Base-by-base conservation (phyloP, 2,888 invertebrate genomes). In the Phengaris arion region DNA sequence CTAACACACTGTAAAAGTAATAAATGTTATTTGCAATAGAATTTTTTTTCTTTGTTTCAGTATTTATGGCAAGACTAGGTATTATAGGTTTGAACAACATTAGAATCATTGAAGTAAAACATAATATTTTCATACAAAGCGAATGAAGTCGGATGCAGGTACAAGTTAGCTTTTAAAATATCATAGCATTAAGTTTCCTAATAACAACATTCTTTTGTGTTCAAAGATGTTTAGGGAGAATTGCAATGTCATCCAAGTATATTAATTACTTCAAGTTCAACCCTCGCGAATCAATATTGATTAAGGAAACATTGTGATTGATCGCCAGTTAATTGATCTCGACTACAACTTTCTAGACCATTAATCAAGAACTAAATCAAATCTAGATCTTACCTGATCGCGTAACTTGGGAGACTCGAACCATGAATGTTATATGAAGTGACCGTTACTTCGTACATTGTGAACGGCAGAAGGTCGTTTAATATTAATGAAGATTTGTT, bases 401-500 rank as follows among this genome's bases (percentile, higher is more conserved):
- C 94, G 81, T 96, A 95, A 75, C 96, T 96, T 0, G 97, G 97
- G 79, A 97, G 89, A 89, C 97, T 97, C 0, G 95, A 94, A 0
- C 97, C 97, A 84, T 96, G 96, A 22, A 94, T 94, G 85, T 97
- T 97, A 75, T 94, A 94, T 0, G 97, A 96, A 0, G 95, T 95
- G 10, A 97, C 96, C 0, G 95, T 94, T 7, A 97, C 94, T 83
- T 97, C 97, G 85, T 97, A 97, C 97, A 97, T 97, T 0, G 97
- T 97, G 83, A 96, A 96, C 0, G 97, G 96, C 12, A 94, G 92
- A 55, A 97, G 89, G 83, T 96, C 94, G 80, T 94, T 95, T 2
- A 97, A 84, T 0, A 95, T 87, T 0, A 95, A 90, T 74, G 88
- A 94, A 1, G 94, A 96, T 80, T 94, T 94, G 79, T 94, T 95